These are phyloP conservation scores for Megalops cyprinoides DNA, from an alignment of 2,797 vertebrate genomes.

Conservation along the genomic window DNA sequence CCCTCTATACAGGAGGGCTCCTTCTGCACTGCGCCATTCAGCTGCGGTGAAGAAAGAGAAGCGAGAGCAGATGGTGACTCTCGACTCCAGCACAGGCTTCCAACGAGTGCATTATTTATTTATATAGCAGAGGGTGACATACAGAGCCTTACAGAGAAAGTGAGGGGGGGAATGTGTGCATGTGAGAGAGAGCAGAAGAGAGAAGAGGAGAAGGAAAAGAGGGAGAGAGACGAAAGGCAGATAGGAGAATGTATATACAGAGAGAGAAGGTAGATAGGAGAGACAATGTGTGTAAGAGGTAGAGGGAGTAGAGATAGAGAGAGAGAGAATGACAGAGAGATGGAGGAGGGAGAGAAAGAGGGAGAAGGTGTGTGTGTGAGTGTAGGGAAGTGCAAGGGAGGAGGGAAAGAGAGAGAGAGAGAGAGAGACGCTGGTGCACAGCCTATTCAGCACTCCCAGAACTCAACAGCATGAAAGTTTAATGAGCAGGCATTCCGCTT, in stretches of 20 bases:
- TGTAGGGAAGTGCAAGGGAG: constrained; percentile 25
- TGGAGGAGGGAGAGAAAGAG: constrained; percentile 25
- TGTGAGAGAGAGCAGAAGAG: background rate
- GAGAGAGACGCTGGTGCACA: constrained; percentile 32
- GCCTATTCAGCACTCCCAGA: constrained; percentile 63
- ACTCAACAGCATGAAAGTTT: constrained; percentile 64
- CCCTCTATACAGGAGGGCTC: background rate
- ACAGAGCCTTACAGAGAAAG: background rate
- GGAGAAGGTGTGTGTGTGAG: constrained; percentile 34
- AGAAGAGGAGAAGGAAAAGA: background rate
- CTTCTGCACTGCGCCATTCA: background rate
- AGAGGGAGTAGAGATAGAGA: constrained; percentile 25
- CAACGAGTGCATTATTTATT: constrained; percentile 16
- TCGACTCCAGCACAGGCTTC: background rate
- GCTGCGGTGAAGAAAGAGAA: background rate
- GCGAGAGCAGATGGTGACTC: constrained; percentile 13
- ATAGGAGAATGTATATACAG: constrained; percentile 3
- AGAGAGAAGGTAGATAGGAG: background rate
- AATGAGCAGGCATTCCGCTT: constrained; percentile 62
- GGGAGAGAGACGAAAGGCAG: background rate
- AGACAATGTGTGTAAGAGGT: background rate
- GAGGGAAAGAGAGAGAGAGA: constrained; percentile 22
- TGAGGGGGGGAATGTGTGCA: background rate
- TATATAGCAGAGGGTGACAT: constrained; percentile 11
- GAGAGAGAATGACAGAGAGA: constrained; percentile 21